A percentile compares a stretch with the other conserved stretches of the same genome.
Evolutionary conservation across 1,140 invertebrate genomes (phyloP).

Genomic region (Drosophila biarmipes): DNA sequence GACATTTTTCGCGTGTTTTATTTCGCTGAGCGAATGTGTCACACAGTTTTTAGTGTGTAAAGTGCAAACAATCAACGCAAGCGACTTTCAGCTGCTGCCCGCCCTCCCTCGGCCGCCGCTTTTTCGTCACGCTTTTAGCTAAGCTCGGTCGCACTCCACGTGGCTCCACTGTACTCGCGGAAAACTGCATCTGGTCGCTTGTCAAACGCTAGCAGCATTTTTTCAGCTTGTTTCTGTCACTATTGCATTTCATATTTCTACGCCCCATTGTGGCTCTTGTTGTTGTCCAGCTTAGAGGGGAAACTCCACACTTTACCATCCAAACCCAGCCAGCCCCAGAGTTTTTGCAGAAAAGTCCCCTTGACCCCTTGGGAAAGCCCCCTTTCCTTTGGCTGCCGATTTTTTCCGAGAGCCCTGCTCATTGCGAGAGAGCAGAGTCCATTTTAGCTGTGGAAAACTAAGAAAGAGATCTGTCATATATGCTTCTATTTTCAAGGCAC

Average conservation of each 20-base stretch:
- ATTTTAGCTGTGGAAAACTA: background rate
- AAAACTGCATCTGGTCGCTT: constrained; percentile 46
- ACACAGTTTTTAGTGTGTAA: constrained; percentile 73
- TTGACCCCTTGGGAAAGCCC: background rate
- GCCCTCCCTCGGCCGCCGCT: background rate
- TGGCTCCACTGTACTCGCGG: constrained; percentile 28
- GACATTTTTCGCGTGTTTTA: constrained; percentile 20
- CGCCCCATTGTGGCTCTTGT: constrained; percentile 3
- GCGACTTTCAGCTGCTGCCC: constrained; percentile 68
- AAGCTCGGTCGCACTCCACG: constrained; percentile 46
- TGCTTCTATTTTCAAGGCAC: too few relatives aligned
- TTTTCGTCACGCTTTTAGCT: constrained; percentile 43
- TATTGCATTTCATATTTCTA: constrained; percentile 80
- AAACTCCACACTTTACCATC: constrained; percentile 28
- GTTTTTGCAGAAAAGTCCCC: background rate
- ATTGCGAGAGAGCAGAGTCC: constrained; percentile 17
- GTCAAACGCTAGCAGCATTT: constrained; percentile 66
- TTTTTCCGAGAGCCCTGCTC: background rate
- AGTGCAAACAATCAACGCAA: constrained; percentile 79
- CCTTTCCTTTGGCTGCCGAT: constrained; percentile 13
- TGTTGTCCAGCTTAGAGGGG: constrained; percentile 27
- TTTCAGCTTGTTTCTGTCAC: constrained; percentile 75
- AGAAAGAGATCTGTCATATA: background rate
- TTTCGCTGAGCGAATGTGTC: constrained; percentile 54
- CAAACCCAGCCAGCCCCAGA: background rate